Evolutionary conservation across 1,140 invertebrate genomes (phyloP).

Genomic region (Drosophila navojoa): DNA sequence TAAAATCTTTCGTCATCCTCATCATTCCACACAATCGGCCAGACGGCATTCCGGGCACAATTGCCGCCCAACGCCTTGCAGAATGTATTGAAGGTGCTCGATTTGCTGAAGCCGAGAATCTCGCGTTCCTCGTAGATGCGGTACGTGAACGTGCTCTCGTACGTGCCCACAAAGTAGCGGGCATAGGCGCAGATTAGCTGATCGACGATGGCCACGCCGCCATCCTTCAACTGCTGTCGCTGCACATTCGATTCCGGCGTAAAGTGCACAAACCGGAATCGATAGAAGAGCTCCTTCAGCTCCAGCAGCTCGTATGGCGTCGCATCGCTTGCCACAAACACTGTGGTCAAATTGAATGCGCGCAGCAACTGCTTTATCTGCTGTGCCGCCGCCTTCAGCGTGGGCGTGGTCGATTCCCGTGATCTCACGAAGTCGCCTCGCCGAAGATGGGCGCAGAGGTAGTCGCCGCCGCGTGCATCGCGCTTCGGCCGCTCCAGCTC

Average conservation of each 20-base stretch:
- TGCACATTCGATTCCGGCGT: slow-evolving; percentile 68
- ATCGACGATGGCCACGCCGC: slow-evolving; percentile 96
- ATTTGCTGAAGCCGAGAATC: slow-evolving; percentile 92
- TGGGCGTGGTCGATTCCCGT: slow-evolving; percentile 88
- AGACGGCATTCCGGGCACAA: slow-evolving; percentile 84
- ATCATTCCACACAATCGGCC: slow-evolving; percentile 85
- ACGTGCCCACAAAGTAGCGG: slow-evolving; percentile 93
- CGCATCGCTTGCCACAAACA: slow-evolving; percentile 94
- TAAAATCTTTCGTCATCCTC: slow-evolving; percentile 47
- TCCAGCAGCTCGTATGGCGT: slow-evolving; percentile 80
- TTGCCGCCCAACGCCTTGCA: slow-evolving; percentile 86
- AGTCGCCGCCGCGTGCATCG: slow-evolving; percentile 89
- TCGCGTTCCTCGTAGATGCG: slow-evolving; percentile 98
- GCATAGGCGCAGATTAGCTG: slow-evolving; percentile 97
- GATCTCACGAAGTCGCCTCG: slow-evolving; percentile 91
- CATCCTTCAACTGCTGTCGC: slow-evolving; percentile 89
- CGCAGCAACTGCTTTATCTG: slow-evolving; percentile 88
- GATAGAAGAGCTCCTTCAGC: slow-evolving; percentile 70
- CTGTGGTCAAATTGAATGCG: slow-evolving; percentile 86
- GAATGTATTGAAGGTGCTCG: slow-evolving; percentile 95
- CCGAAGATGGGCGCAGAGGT: slow-evolving; percentile 91
- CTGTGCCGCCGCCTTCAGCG: slow-evolving; percentile 88
- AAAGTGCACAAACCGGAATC: slow-evolving; percentile 70
- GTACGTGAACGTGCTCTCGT: slow-evolving; percentile 97
- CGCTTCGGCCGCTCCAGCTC: slow-evolving; percentile 78